Conservation (phyloP, 2,113 vertebrate species). For the Otolemur garnettii region DNA sequence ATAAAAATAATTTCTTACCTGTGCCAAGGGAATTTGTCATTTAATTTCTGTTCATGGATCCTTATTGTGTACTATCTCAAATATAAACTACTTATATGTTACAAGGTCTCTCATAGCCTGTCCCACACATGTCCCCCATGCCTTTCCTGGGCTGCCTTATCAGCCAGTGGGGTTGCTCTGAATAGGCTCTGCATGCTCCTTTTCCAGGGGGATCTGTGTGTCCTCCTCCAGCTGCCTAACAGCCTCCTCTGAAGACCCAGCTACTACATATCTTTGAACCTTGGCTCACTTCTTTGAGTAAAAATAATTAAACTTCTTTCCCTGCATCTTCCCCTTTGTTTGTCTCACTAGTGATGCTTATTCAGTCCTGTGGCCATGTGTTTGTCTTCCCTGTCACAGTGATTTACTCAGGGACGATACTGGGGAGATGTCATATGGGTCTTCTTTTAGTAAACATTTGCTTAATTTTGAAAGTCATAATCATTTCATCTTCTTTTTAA, state of each 20-base stretch:
- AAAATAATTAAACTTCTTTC: accelerated
- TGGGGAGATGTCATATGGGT: background rate
- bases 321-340: background rate
- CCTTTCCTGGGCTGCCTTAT: background rate
- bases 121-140: accelerated
- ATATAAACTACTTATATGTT: accelerated
- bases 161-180: background rate
- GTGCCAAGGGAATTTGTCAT: background rate
- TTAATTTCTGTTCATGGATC: background rate
- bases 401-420: background rate
- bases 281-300: no score
- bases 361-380: no score
- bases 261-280: background rate
- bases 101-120: background rate
- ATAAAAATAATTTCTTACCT: background rate
- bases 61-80: no score
- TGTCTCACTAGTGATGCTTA: background rate
- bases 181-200: accelerated
- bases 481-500: background rate
- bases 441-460: constrained; percentile 7
- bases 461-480: background rate
- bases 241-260: background rate
- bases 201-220: no score
- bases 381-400: background rate
- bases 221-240: accelerated